These are phyloP conservation scores for Amiota communis DNA, from an alignment of 2,888 invertebrate genomes.

Conservation along the genomic window DNA sequence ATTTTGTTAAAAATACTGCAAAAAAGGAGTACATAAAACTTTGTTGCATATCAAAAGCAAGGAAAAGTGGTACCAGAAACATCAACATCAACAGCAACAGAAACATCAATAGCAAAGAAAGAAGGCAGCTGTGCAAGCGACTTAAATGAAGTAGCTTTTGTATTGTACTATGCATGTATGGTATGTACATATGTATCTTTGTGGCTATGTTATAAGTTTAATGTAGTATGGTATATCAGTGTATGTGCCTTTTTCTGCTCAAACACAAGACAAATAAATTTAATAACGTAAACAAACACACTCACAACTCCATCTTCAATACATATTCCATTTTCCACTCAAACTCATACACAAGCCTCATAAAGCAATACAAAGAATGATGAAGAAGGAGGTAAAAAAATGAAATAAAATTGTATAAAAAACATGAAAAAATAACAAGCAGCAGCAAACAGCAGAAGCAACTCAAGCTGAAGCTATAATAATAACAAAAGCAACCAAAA, in stretches of 20 bases:
- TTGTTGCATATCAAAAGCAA: not conserved
- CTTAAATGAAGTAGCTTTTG: slow-evolving; percentile 9
- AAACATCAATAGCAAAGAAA: not conserved
- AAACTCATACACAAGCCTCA: not conserved
- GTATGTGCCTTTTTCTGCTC: slow-evolving; percentile 16
- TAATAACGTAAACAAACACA: slow-evolving; percentile 47
- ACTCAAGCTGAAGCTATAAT: not conserved
- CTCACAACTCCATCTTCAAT: slow-evolving; percentile 28
- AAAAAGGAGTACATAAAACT: not conserved
- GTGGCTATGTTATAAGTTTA: not conserved
- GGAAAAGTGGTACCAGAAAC: not conserved
- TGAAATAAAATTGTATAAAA: slow-evolving; percentile 59
- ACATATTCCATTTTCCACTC: slow-evolving; percentile 7
- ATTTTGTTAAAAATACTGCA: not conserved
- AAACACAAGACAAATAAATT: slow-evolving; percentile 49
- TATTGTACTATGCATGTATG: not conserved
- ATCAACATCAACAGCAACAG: not conserved
- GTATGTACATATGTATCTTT: not conserved
- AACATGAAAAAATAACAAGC: slow-evolving; percentile 54
- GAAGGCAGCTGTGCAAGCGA: not conserved
- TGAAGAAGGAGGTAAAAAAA: slow-evolving; percentile 30
- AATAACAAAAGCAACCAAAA: slow-evolving; percentile 17
- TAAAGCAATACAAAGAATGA: not conserved
- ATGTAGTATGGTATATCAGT: not conserved
- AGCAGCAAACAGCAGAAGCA: slow-evolving; percentile 28